Conservation (phyloP, 2,113 vertebrate species). For the Mohoua ochrocephala region DNA sequence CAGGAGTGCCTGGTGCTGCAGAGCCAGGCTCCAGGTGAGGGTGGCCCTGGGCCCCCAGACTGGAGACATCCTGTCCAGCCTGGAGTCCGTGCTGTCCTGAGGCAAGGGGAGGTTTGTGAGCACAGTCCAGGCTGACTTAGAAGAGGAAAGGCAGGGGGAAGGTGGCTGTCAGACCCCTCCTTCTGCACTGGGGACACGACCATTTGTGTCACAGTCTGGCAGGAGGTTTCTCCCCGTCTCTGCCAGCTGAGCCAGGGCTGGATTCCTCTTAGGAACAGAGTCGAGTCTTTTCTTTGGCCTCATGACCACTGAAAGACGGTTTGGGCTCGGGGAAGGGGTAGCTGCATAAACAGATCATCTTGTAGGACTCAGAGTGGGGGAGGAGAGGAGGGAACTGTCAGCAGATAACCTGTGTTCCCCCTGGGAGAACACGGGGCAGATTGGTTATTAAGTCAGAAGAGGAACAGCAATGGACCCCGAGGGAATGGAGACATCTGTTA, state of each 20-base stretch:
- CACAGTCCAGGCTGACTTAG: background rate
- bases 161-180: background rate
- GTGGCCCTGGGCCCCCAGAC: background rate
- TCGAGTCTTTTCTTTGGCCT: background rate
- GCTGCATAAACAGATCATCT: background rate
- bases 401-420: background rate
- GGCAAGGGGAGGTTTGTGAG: background rate
- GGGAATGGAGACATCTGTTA: slow-evolving; percentile 19
- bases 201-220: background rate
- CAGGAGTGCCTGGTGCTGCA: background rate
- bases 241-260: background rate
- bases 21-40: background rate
- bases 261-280: background rate
- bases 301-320: background rate
- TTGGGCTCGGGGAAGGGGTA: background rate
- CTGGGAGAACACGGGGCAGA: background rate
- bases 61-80: background rate
- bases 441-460: slow-evolving; percentile 13
- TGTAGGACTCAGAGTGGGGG: background rate
- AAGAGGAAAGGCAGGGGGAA: background rate
- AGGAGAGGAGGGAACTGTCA: background rate
- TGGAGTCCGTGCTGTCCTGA: background rate
- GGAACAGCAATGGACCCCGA: background rate
- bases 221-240: background rate
- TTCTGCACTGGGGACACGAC: background rate